Conservation (phyloP, 30 jellyfish, hydroid and myxozoan genomes). For the Chironex yamaguchii region DNA sequence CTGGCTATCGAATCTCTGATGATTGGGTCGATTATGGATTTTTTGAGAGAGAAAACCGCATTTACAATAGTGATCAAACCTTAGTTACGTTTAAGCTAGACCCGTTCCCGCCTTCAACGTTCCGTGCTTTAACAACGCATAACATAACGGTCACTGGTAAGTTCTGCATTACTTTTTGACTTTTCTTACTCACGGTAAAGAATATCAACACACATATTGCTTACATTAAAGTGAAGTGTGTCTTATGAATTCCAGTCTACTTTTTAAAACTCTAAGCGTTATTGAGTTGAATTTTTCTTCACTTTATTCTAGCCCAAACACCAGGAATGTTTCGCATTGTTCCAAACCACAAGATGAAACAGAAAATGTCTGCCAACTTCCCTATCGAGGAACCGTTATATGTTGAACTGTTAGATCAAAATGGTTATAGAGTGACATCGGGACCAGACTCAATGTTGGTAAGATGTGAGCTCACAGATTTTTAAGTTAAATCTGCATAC, state of each 20-base stretch:
- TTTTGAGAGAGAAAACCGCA: neutral
- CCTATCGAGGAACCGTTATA: conserved; percentile 44
- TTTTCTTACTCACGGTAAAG: too few species aligned
- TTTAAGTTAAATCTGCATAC: too few species aligned
- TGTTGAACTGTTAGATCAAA: conserved; percentile 59
- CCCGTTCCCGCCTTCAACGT: neutral
- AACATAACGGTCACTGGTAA: neutral
- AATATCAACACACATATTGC: too few species aligned
- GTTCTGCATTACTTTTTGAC: too few species aligned
- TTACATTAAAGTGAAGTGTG: too few species aligned
- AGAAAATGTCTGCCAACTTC: conserved; percentile 24
- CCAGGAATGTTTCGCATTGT: conserved; percentile 52
- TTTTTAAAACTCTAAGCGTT: too few species aligned
- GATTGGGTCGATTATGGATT: neutral
- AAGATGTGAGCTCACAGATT: too few species aligned
- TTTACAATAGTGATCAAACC: neutral
- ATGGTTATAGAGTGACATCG: conserved; percentile 67
- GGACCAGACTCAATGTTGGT: conserved; percentile 78
- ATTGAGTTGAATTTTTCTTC: too few species aligned
- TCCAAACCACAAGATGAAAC: conserved; percentile 16
- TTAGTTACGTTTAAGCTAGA: neutral
- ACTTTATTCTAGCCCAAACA: conserved; percentile 55
- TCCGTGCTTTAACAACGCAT: neutral
- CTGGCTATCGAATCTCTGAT: neutral
- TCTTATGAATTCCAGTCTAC: too few species aligned